phyloP scores from a whole-genome alignment of 2,113 vertebrate genomes.

The cattle (Bos taurus) region DNA sequence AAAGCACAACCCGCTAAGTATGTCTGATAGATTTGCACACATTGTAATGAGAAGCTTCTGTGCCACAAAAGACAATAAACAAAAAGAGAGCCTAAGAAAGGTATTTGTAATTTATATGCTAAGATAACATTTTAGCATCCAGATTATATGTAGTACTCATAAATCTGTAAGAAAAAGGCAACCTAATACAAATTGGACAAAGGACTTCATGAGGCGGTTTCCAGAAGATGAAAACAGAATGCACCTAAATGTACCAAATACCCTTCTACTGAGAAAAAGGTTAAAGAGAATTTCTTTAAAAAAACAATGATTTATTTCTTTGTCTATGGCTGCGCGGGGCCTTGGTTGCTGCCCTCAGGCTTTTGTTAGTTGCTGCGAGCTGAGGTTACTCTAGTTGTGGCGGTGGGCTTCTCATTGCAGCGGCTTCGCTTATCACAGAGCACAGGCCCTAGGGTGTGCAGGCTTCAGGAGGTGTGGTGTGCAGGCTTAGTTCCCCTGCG shows the following conservation, averaged over 20 bases:
- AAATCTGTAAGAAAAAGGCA: not conserved
- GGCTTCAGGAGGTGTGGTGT: not conserved
- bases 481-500: not conserved
- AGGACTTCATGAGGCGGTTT: not conserved
- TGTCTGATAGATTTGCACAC: not conserved
- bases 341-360: not conserved
- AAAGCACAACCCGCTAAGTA: not conserved
- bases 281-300: not conserved
- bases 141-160: not conserved
- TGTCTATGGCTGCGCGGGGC: fast-evolving
- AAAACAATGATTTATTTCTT: not conserved
- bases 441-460: not conserved
- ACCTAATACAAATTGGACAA: not conserved
- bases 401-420: fast-evolving
- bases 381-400: not conserved
- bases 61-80: not conserved
- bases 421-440: not conserved
- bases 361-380: not conserved
- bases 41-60: not conserved
- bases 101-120: not conserved
- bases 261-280: not conserved
- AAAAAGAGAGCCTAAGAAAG: not conserved
- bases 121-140: conserved; percentile 12
- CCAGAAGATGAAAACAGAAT: not conserved
- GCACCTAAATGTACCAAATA: not conserved